Conservation (phyloP, 2,888 invertebrate genomes). For the Megamerina dolium region DNA sequence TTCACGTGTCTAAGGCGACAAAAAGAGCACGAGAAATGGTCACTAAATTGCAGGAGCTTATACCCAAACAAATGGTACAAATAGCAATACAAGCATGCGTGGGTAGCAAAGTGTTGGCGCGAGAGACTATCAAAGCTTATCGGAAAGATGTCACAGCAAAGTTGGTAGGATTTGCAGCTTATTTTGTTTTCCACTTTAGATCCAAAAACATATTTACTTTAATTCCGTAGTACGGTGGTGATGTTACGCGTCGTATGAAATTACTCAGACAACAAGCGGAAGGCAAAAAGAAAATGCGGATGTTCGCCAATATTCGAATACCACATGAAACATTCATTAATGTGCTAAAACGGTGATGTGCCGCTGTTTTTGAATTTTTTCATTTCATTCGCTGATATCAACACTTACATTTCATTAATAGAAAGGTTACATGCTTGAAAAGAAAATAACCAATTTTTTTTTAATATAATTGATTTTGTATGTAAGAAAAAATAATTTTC, state of each 20-base stretch:
- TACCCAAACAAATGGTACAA: constrained; percentile 84
- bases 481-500: too few relatives aligned
- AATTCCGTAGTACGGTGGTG: constrained; percentile 75
- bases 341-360: constrained; percentile 65
- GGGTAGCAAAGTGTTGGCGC: constrained; percentile 70
- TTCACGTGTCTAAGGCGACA: constrained; percentile 65
- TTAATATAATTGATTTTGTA: too few relatives aligned
- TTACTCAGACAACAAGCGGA: constrained; percentile 83
- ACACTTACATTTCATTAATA: too few relatives aligned
- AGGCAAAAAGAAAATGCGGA: constrained; percentile 89
- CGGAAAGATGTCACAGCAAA: constrained; percentile 92
- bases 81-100: constrained; percentile 82
- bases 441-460: too few relatives aligned
- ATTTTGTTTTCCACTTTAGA: background rate
- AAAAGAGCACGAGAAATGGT: constrained; percentile 64
- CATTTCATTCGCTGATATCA: background rate
- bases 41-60: constrained; percentile 69
- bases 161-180: constrained; percentile 58
- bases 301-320: constrained; percentile 83
- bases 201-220: background rate
- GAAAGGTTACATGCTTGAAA: too few relatives aligned
- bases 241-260: constrained; percentile 83
- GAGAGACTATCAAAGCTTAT: constrained; percentile 80
- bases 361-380: background rate
- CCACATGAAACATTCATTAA: constrained; percentile 92